phyloP scores from a whole-genome alignment of 30 jellyfish, hydroid and myxozoan genomes.

The Aurelia aurita complex sp. Pacific region DNA sequence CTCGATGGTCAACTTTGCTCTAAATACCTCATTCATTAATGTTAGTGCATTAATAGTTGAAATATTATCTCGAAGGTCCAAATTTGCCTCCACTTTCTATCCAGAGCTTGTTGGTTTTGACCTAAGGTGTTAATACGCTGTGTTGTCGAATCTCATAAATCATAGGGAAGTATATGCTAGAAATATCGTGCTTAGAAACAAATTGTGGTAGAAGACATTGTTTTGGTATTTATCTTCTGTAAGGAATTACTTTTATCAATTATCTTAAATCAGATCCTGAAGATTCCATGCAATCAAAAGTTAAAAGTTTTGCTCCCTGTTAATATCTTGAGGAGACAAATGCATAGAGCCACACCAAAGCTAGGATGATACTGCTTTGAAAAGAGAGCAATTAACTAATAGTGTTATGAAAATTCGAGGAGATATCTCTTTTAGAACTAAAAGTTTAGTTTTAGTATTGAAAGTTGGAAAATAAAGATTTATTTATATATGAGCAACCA shows the following conservation, averaged over 20 bases:
- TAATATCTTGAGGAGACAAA: neutral
- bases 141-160: neutral
- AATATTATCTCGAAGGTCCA: neutral
- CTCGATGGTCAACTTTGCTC: conserved; percentile 1
- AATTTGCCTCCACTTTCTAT: neutral
- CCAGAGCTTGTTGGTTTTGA: neutral
- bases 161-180: conserved; percentile 2
- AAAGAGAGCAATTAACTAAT: neutral
- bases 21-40: neutral
- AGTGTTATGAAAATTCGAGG: neutral
- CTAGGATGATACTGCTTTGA: neutral
- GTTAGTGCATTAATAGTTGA: neutral
- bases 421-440: neutral
- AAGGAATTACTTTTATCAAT: neutral
- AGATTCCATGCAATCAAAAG: neutral
- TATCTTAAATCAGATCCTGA: neutral
- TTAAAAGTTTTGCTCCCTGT: neutral
- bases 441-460: neutral
- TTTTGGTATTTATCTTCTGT: neutral
- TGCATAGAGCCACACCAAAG: neutral
- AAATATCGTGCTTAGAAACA: too few relatives aligned
- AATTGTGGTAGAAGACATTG: neutral
- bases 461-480: neutral
- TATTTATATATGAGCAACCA: neutral
- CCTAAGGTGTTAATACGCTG: conserved; percentile 1